Evolutionary conservation across 2,797 vertebrate species (phyloP), one percentile per base, ranked within the genome.

Genomic region (Martes flavigula): DNA sequence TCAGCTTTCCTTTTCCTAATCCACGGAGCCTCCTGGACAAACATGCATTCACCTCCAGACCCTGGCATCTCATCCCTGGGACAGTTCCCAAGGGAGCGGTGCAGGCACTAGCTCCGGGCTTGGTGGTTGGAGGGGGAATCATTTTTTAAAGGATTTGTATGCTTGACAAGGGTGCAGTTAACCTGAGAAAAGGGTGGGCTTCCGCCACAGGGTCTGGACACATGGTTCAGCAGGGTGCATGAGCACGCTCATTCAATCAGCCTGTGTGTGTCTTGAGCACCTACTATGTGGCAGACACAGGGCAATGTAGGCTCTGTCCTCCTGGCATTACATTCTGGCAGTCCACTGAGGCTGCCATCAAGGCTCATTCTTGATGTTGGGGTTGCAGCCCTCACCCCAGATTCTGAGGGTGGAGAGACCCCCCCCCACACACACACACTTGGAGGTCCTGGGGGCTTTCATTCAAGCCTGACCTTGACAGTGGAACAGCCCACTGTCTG

Each of bases 1-100:
- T 94, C 78, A 11, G 81, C 92, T 73, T 86, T 94, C 85, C n/a
- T 46, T 46, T 43, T 89, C 88, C 75, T 43, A 77, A 81, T 72
- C 78, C 75, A 9, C 25, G 11, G 30, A 40, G 88, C 48, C 40
- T 90, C 56, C 90, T 23, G 68, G 90, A 73, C 79, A 87, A 18
- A 58, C 60, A 25, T 7, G 30, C 7, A 3, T 38, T 79, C 58
- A 48, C 68, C 56, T 27, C 32, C 21, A 40, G 58, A 72, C 43
- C 0, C 68, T 5, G 64, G 64, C 12, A 3, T 46, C 86, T 51
- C 38, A 7, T 43, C 72, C 43, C 62, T 18, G 43, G 48, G 78
- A 91, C 58, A 9, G 86, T 40, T 81, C 70, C 60, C 0, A 1
- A 56, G 82, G 81, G 56, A 56, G 11, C 1, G 18, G 23, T 81